Evolutionary conservation across 1,140 invertebrate species (phyloP).

Genomic region (Hylaeus anthracinus): DNA sequence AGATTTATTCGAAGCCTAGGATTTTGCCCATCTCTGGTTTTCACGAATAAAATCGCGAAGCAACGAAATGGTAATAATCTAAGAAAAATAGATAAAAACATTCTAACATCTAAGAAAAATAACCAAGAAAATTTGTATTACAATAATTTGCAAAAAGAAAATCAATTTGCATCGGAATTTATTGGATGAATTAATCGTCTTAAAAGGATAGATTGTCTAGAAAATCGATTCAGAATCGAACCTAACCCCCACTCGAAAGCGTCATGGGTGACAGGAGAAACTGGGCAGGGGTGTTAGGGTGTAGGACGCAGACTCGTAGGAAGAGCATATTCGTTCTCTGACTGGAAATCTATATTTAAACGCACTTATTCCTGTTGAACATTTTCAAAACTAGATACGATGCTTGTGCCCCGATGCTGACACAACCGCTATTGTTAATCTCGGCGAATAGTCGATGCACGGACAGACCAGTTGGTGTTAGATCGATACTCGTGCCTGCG

Average conservation of each 20-base stretch:
- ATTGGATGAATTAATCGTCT: no score
- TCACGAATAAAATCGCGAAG: not conserved
- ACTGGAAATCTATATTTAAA: conserved; percentile 73
- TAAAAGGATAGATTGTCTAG: no score
- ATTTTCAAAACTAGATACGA: conserved; percentile 42
- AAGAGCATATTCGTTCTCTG: conserved; percentile 67
- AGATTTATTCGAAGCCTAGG: no score
- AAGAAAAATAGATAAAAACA: no score
- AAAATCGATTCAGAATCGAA: no score
- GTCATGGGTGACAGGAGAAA: conserved; percentile 34
- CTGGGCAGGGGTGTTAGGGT: conserved; percentile 64
- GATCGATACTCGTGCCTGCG: not conserved
- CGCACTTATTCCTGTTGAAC: conserved; percentile 57
- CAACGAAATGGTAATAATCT: not conserved
- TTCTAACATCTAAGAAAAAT: no score
- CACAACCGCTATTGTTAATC: conserved; percentile 33
- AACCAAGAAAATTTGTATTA: no score
- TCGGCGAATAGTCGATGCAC: conserved; percentile 3
- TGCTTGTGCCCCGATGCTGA: conserved; percentile 20
- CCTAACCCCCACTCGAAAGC: no score
- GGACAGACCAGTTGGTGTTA: not conserved
- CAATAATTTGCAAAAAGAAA: no score
- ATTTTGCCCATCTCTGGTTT: no score
- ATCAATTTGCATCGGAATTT: no score
- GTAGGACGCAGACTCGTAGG: conserved; percentile 69